Percentiles rank a stretch among this genome's conserved stretches.
These are phyloP conservation scores for Leptosomus discolor DNA, from an alignment of 2,113 vertebrate genomes.

Conservation along the genomic window DNA sequence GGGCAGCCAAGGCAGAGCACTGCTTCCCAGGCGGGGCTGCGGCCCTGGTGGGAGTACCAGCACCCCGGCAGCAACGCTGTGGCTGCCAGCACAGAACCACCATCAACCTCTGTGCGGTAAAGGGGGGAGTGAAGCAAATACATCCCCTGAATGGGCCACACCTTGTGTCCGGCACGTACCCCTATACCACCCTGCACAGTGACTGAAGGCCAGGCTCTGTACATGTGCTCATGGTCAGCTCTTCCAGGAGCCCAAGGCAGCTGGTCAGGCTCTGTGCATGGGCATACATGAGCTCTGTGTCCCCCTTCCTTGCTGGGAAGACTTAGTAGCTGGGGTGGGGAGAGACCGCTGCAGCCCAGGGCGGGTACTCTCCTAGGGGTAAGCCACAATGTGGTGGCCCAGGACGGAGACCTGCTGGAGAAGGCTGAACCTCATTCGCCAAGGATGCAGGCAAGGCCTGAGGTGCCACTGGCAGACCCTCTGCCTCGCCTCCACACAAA, in stretches of 20 bases:
- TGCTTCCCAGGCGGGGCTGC: accelerated
- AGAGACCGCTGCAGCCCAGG: neutral
- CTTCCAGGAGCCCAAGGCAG: neutral
- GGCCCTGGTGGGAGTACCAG: accelerated
- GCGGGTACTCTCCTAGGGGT: accelerated
- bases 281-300: accelerated
- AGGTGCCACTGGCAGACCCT: too few relatives aligned
- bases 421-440: neutral
- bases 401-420: neutral
- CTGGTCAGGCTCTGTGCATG: accelerated
- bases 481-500: accelerated
- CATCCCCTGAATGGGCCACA: accelerated
- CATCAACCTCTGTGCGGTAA: neutral
- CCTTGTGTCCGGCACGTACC: accelerated
- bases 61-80: accelerated
- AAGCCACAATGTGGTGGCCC: neutral
- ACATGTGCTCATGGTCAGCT: accelerated
- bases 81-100: neutral
- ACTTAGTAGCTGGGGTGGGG: neutral
- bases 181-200: accelerated
- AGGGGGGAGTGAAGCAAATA: neutral
- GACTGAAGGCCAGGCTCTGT: neutral
- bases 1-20: neutral
- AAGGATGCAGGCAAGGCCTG: neutral
- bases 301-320: neutral